These are phyloP conservation scores for Elysia chlorotica DNA, from an alignment of 1,140 invertebrate genomes.

Conservation along the genomic window DNA sequence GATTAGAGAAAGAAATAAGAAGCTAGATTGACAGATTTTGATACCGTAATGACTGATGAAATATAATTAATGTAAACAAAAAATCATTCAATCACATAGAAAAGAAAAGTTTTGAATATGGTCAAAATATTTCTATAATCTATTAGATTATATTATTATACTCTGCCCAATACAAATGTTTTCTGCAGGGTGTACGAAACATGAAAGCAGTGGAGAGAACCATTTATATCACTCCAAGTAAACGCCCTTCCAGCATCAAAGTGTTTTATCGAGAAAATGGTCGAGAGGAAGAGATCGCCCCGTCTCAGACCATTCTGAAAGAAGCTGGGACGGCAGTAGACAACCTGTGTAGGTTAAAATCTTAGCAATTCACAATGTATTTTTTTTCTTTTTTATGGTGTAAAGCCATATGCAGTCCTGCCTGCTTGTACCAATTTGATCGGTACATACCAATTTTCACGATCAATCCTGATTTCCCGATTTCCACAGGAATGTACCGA, in stretches of 20 bases:
- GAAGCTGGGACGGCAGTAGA: constrained; percentile 40
- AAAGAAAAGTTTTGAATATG: neutral
- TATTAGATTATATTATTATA: neutral
- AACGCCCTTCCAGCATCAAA: constrained; percentile 37
- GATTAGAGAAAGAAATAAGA: neutral
- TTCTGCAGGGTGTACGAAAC: constrained; percentile 39
- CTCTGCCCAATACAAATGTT: constrained; percentile 5
- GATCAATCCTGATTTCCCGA: too few species aligned
- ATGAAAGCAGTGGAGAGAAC: constrained; percentile 45
- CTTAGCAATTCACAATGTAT: neutral
- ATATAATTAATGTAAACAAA: neutral
- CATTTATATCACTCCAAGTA: constrained; percentile 51
- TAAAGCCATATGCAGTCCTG: neutral
- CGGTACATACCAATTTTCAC: too few species aligned
- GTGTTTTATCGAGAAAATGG: constrained; percentile 38
- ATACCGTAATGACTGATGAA: neutral
- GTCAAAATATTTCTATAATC: neutral
- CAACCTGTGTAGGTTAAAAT: constrained; percentile 36
- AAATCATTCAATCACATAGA: too few species aligned
- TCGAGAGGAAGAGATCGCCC: constrained; percentile 29
- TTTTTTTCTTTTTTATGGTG: neutral
- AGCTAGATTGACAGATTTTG: neutral
- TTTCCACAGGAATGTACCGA: too few species aligned
- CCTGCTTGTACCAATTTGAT: too few species aligned
- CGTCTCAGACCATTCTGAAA: constrained; percentile 30